Base-by-base conservation (phyloP, 2,888 invertebrate species). In the Diaperis boleti region DNA sequence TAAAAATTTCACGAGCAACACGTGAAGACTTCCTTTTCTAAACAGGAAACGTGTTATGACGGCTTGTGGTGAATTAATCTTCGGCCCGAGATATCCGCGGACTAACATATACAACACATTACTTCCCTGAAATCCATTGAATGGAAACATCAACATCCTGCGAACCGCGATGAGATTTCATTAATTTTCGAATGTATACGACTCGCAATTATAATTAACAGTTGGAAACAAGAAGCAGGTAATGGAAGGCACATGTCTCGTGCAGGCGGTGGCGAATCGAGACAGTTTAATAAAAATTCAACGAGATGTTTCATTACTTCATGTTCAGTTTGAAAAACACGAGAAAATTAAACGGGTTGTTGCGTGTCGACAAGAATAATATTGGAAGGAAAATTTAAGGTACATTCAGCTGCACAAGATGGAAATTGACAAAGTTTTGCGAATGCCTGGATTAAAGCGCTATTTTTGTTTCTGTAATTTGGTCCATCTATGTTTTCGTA, bases 51-150 rank as follows among this genome's bases (percentile, higher is more conserved):
- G 11, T n/a, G 33, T 33, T 11, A 11, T 44, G 26, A 22, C 22
- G 11, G 11, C 44, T 44, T 10, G 11, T 44, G 22, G 22, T 44
- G 44, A 44, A 20, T 44, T 22, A 13, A 44, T 44, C 22, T 18
- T 20, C 44, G 11, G 1, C 22, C 11, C 2, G 33, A 33, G 33
- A 33, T 33, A 33, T 33, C 33, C 5, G 33, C 10, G 5, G 33
- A 33, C 11, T 26, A 22, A 44, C 44, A 22, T 44, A 44, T 44
- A 44, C 44, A 44, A 18, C 22, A 44, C 44, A 44, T 44, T 44
- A 44, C 22, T 18, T 42, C 18, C 18, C 26, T 22, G 22, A 20
- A 44, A 44, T 13, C 26, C 44, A 44, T 13, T 22, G 22, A 26
- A 44, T 44, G 13, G 44, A 20, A 22, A 44, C 33, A n/a, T 33